These are phyloP conservation scores for Falco peregrinus DNA, from an alignment of 2,797 vertebrate genomes.

Conservation along the genomic window DNA sequence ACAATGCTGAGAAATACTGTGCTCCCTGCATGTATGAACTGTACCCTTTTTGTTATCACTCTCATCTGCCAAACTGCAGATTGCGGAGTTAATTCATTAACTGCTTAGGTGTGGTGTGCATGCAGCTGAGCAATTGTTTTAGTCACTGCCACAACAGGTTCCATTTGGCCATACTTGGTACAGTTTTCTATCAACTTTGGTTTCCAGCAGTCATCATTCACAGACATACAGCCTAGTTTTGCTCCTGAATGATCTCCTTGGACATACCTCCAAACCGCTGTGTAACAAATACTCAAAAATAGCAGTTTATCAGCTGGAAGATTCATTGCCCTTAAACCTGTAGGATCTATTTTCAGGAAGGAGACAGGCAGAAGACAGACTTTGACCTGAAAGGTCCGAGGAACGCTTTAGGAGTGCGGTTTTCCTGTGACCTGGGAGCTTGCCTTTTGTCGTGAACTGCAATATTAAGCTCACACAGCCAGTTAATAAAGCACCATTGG, in stretches of 20 bases:
- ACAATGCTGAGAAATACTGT: background rate
- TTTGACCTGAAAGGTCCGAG: background rate
- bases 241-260: slow-evolving; percentile 26
- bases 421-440: background rate
- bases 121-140: slow-evolving; percentile 45
- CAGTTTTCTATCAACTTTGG: slow-evolving; percentile 36
- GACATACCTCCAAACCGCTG: background rate
- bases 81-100: slow-evolving; percentile 13
- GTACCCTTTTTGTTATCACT: background rate
- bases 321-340: background rate
- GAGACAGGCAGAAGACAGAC: background rate
- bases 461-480: background rate
- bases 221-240: background rate
- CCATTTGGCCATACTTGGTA: slow-evolving; percentile 28
- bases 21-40: no score
- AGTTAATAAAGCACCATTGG: background rate
- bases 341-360: background rate
- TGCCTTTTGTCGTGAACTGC: background rate
- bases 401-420: background rate
- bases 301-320: background rate
- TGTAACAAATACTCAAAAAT: slow-evolving; percentile 9
- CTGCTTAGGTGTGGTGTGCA: background rate
- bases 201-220: slow-evolving; percentile 25
- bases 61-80: background rate
- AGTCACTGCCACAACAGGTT: slow-evolving; percentile 25